Percentiles rank a stretch among this genome's conserved stretches.
phyloP scores from a whole-genome alignment of 1,140 invertebrate genomes.

The Drosophila ambigua region DNA sequence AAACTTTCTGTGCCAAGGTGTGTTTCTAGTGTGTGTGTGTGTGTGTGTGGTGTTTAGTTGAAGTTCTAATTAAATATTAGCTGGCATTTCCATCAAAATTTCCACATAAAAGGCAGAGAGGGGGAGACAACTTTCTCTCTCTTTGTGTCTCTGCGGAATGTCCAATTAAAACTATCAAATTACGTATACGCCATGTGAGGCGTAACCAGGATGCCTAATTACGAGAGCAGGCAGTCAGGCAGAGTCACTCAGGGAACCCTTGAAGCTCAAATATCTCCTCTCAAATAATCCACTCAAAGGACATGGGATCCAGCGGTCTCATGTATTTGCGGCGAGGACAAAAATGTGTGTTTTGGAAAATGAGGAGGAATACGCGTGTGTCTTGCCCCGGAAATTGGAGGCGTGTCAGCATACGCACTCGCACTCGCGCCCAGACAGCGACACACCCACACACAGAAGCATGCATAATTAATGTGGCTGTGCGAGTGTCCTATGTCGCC shows the following conservation, averaged over 20 bases:
- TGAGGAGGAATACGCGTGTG: slow-evolving; percentile 17
- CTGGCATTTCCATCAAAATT: slow-evolving; percentile 50
- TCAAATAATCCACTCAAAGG: slow-evolving; percentile 12
- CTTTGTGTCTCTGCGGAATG: slow-evolving; percentile 33
- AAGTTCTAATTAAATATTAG: slow-evolving; percentile 43
- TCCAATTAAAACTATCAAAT: slow-evolving; percentile 80
- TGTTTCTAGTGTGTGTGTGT: slow-evolving; percentile 2
- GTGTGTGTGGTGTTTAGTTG: not conserved
- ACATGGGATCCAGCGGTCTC: slow-evolving; percentile 17
- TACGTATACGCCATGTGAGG: slow-evolving; percentile 52
- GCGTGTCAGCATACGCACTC: slow-evolving; percentile 38
- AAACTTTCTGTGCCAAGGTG: slow-evolving; percentile 1
- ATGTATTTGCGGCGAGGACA: slow-evolving; percentile 55
- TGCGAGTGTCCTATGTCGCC: slow-evolving; percentile 37
- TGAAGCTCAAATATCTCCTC: slow-evolving; percentile 2
- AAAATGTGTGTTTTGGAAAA: slow-evolving; percentile 61
- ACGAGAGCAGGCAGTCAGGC: slow-evolving; percentile 30
- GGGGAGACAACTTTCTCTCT: too few relatives aligned
- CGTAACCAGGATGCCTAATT: slow-evolving; percentile 58
- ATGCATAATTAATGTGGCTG: slow-evolving; percentile 72
- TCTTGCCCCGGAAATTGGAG: slow-evolving; percentile 69
- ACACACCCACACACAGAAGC: slow-evolving; percentile 37
- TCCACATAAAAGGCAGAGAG: slow-evolving; percentile 20
- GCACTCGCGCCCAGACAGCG: not conserved
- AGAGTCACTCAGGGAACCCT: too few relatives aligned